Evolutionary conservation across 2,888 invertebrate species (phyloP), one percentile per base, ranked within the genome.

Genomic region (Caenorhabditis sp.): DNA sequence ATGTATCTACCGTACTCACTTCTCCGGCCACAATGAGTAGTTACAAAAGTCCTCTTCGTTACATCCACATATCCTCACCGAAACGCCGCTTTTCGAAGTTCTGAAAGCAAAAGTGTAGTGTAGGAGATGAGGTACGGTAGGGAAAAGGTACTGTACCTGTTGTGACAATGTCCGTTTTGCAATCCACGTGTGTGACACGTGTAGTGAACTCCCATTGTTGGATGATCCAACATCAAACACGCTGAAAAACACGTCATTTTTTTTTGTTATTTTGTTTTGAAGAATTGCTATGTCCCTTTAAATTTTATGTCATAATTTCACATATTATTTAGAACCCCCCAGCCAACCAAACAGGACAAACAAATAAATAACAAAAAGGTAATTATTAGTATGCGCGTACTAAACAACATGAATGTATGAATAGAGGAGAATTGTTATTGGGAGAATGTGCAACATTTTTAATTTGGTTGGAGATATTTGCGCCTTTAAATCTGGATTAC

Each of bases 171-270:
- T 57, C 75, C 75, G 52, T 76, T 68, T 50, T 78, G 76, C 21
- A 80, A 20, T 38, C 76, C 76, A 57, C 67, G 64, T 8, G 67
- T 74, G 52, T 80, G 78, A 61, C 80, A 80, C 17, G 80, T 80
- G 69, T 80, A 80, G 60, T 80, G 80, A n/a, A 78, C 57, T 43
- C 80, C 80, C 76, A 78, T 78, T 25, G 71, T 66, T 14, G 80
- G 80, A 62, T 80, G 80, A 58, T 80, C 76, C 52, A 80, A 63
- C 80, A 80, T 80, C 38, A 80, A 67, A 63, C 80, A 80, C 12
- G 80, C 80, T 80, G 76, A 43, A 80, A 77, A 20, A 50, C 50
- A 4, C n/a, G n/a, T 50, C 5, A 53, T 21, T 21, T 43, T 43
- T 43, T 43, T 36, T 8, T 36, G 10, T 36, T 36, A 5, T 14